These are phyloP conservation scores for Xestia c-nigrum DNA, from an alignment of 2,888 invertebrate genomes.

Conservation along the genomic window DNA sequence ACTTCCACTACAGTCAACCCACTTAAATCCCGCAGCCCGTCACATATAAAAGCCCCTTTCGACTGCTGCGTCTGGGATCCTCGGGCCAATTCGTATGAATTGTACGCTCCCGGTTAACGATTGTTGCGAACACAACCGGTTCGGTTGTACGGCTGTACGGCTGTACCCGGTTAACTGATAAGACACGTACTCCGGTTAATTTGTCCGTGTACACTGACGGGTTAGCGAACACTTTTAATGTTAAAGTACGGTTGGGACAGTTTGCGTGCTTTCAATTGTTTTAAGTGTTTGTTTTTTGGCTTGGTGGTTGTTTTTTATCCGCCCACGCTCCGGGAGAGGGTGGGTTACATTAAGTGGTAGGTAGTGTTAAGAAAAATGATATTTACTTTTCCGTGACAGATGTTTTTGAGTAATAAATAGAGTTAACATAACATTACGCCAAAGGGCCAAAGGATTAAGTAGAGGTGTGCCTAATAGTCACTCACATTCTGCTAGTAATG, in stretches of 20 bases:
- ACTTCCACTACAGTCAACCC: not conserved
- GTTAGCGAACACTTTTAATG: constrained; percentile 58
- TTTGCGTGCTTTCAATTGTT: constrained; percentile 56
- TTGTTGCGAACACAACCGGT: constrained; percentile 74
- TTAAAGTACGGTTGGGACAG: constrained; percentile 53
- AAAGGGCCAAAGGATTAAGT: no score
- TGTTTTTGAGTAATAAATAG: not conserved
- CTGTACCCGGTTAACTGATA: constrained; percentile 74
- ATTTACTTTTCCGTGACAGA: not conserved
- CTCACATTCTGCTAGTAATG: no score
- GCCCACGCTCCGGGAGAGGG: not conserved
- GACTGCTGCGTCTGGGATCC: constrained; percentile 78
- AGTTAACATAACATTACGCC: no score
- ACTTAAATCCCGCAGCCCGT: constrained; percentile 18
- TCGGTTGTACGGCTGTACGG: constrained; percentile 66
- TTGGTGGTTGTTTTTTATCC: not conserved
- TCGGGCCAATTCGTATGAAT: constrained; percentile 80
- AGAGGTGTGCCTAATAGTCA: no score
- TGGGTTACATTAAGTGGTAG: not conserved
- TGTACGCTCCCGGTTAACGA: constrained; percentile 76
- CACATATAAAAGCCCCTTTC: constrained; percentile 50
- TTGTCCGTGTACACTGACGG: constrained; percentile 66
- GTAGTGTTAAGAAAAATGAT: not conserved
- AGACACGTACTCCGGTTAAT: constrained; percentile 76
- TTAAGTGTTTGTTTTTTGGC: constrained; percentile 36